A percentile compares a stretch with the other conserved stretches of the same genome.
Evolutionary conservation across 37 sponge, comb jelly and placozoan species (phyloP).

Genomic region (Theonella swinhoei): DNA sequence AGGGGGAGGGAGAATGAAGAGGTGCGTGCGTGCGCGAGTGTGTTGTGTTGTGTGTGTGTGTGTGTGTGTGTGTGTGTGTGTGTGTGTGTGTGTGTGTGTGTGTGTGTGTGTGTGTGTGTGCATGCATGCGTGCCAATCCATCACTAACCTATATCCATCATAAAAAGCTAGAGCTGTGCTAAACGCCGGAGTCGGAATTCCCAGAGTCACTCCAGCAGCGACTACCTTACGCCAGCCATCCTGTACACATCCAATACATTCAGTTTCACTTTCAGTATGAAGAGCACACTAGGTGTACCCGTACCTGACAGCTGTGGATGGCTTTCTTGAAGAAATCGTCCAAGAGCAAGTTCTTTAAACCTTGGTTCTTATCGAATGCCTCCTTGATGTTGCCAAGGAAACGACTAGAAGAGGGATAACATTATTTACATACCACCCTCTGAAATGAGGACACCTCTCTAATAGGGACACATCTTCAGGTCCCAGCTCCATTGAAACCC

Average conservation of each 20-base stretch:
- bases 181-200: slow-evolving; percentile 93
- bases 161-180: slow-evolving; percentile 98
- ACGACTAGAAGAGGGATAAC: slow-evolving; percentile 32
- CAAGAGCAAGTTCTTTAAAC: slow-evolving; percentile 76
- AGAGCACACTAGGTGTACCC: neutral
- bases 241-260: slow-evolving; percentile 26
- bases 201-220: slow-evolving; percentile 75
- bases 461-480: no score
- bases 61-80: no score
- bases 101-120: no score
- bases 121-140: no score
- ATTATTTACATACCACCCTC: neutral
- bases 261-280: no score
- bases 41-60: no score
- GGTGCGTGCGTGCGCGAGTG: no score
- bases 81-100: no score
- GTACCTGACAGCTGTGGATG: slow-evolving; percentile 73
- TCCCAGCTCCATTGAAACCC: neutral
- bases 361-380: slow-evolving; percentile 94
- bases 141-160: slow-evolving; percentile 98
- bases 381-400: slow-evolving; percentile 98
- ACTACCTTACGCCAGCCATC: slow-evolving; percentile 93
- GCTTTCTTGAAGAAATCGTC: slow-evolving; percentile 95
- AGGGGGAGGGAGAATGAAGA: no score
- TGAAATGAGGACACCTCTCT: no score